Evolutionary conservation across 2,797 vertebrate genomes (phyloP), one percentile per base, ranked within the genome.

Genomic region (Aselliscus stoliczkanus): DNA sequence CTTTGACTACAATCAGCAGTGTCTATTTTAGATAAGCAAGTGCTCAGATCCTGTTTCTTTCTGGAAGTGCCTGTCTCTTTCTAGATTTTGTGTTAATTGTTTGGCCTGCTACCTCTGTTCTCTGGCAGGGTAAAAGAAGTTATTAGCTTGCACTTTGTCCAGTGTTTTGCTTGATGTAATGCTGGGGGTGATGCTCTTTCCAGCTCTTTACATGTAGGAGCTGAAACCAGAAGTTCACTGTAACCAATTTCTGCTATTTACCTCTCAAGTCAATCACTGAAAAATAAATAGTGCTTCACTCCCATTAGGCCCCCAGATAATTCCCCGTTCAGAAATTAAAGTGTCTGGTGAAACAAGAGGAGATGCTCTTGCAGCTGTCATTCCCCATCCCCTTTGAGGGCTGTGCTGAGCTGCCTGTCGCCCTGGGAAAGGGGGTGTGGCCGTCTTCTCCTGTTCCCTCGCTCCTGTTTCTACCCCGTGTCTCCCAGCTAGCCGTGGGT

Each of bases 391-490:
- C 50, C n/a, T 0, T 58, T 50, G 80, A 25, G 27, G 29, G 42
- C 17, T 14, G 3, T 21, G 25, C 37, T 1, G 42, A 62, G 44
- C 83, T 14, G 7, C 39, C 62, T 18, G 4, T 15, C 12, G 39
- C 23, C 6, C 8, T 3, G 47, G 60, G 47, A 27, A 52, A 17
- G 44, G 34, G 34, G 27, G 1, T 8, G 7, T 31, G 29, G 5
- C 15, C 0, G 0, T 14, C 39, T 23, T 52, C 54, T 42, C 54
- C 83, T n/a, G 0, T 34, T 23, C 47, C 44, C 54, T 52, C 10
- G 9, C 31, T 13, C 44, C 42, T 13, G 21, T 34, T 50, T 91
- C 60, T 42, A 9, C 47, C 34, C 13, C 13, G 1, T 52, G 31
- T 31, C 29, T 54, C 39, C 20, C 23, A n/a, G 21, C 14, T 29